These are phyloP conservation scores for Clarias magur DNA, from an alignment of 2,113 vertebrate genomes.

Conservation along the genomic window DNA sequence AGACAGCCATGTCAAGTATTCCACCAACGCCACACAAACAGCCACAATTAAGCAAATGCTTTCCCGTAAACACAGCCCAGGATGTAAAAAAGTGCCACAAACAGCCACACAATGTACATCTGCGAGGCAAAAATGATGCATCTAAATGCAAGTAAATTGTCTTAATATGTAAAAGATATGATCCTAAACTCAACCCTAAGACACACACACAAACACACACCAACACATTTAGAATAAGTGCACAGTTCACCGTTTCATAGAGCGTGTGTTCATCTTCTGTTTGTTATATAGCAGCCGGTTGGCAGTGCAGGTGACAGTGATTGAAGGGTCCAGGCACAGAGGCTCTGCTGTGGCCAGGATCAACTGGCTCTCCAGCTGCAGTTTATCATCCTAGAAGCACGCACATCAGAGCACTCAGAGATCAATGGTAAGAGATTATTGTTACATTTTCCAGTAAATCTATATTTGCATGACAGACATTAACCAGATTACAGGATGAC, in stretches of 20 bases:
- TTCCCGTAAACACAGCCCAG: not conserved
- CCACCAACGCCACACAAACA: not conserved
- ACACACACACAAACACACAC: not conserved
- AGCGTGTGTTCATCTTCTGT: constrained; percentile 96
- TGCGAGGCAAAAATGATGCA: not conserved
- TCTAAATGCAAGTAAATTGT: not conserved
- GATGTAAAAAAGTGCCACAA: not conserved
- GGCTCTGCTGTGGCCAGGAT: constrained; percentile 96
- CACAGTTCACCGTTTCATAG: constrained; percentile 85
- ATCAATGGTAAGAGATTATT: not conserved
- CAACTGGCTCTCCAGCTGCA: constrained; percentile 94
- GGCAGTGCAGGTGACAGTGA: constrained; percentile 91
- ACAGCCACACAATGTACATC: not conserved
- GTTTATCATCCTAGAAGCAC: constrained; percentile 87
- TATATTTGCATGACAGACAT: not conserved
- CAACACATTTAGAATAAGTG: not conserved
- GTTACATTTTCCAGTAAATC: not conserved
- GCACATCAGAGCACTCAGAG: not conserved
- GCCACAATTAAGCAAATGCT: not conserved
- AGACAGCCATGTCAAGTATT: not conserved
- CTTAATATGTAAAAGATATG: not conserved
- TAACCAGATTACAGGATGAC: not conserved
- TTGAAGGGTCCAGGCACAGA: constrained; percentile 95
- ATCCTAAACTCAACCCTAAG: too few species aligned
- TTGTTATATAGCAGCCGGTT: constrained; percentile 96